These are phyloP conservation scores for Clepsis dumicolana DNA, from an alignment of 2,888 invertebrate genomes.

Conservation along the genomic window DNA sequence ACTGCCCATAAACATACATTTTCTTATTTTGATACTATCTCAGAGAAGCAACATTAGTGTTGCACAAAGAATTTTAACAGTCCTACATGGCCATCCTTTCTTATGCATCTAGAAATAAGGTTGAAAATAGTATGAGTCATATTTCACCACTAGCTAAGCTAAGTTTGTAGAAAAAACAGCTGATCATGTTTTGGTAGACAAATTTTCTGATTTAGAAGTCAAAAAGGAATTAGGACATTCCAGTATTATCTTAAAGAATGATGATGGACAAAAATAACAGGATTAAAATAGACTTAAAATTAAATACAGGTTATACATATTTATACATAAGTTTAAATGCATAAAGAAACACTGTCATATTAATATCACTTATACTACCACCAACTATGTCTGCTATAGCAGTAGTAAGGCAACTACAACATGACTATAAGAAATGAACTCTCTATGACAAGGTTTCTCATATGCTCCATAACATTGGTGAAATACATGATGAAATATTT, in stretches of 20 bases:
- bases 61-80: neutral
- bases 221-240: too few relatives aligned
- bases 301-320: too few relatives aligned
- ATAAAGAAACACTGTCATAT: too few relatives aligned
- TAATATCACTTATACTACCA: too few relatives aligned
- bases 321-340: too few relatives aligned
- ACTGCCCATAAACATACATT: neutral
- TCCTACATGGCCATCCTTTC: neutral
- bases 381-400: too few relatives aligned
- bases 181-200: constrained; percentile 37
- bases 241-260: too few relatives aligned
- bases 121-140: neutral
- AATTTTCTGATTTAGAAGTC: neutral
- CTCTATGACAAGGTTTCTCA: neutral
- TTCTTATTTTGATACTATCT: neutral
- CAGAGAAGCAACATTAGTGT: neutral
- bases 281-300: too few relatives aligned
- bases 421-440: neutral
- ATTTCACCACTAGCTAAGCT: constrained; percentile 19
- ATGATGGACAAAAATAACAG: too few relatives aligned
- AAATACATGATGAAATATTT: neutral
- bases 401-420: too few relatives aligned
- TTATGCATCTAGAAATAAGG: neutral
- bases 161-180: constrained; percentile 39
- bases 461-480: too few relatives aligned